phyloP scores from a whole-genome alignment of 2,113 vertebrate species.

The Sula dactylatra region DNA sequence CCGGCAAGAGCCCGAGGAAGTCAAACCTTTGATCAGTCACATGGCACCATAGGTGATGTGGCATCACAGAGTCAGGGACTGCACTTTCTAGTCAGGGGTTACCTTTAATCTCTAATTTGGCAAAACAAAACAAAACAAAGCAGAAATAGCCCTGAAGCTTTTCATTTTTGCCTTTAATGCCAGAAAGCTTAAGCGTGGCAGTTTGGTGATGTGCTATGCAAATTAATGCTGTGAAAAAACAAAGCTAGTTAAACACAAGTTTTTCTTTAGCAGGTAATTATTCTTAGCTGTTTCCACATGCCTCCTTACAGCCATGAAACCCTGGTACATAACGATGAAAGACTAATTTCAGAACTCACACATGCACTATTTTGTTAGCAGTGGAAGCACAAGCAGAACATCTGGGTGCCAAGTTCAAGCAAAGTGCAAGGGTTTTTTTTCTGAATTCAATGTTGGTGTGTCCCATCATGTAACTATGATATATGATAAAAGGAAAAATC shows the following conservation, averaged over 20 bases:
- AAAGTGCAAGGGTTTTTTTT: constrained; percentile 74
- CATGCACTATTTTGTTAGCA: constrained; percentile 44
- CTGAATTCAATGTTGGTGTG: constrained; percentile 65
- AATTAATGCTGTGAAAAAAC: constrained; percentile 61
- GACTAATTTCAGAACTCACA: constrained; percentile 57
- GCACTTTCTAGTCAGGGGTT: constrained; percentile 36
- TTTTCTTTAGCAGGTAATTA: constrained; percentile 55
- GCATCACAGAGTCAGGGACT: background rate
- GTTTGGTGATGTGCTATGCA: constrained; percentile 55
- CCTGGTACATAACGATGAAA: constrained; percentile 46
- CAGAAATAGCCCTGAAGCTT: background rate
- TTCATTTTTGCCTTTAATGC: constrained; percentile 41
- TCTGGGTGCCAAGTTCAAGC: constrained; percentile 78
- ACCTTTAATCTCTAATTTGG: constrained; percentile 67
- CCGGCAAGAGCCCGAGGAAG: background rate
- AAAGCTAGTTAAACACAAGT: constrained; percentile 45
- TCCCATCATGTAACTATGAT: constrained; percentile 76
- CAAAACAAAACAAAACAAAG: constrained; percentile 44
- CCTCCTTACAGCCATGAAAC: constrained; percentile 4
- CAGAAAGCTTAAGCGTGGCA: constrained; percentile 44
- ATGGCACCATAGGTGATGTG: background rate
- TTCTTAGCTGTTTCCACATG: constrained; percentile 40
- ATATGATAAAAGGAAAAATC: constrained; percentile 77
- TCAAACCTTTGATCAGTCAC: constrained; percentile 46
- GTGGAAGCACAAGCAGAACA: constrained; percentile 61